Evolutionary conservation across 2,797 vertebrate species (phyloP).

Genomic region (Semaprochilodus insignis): DNA sequence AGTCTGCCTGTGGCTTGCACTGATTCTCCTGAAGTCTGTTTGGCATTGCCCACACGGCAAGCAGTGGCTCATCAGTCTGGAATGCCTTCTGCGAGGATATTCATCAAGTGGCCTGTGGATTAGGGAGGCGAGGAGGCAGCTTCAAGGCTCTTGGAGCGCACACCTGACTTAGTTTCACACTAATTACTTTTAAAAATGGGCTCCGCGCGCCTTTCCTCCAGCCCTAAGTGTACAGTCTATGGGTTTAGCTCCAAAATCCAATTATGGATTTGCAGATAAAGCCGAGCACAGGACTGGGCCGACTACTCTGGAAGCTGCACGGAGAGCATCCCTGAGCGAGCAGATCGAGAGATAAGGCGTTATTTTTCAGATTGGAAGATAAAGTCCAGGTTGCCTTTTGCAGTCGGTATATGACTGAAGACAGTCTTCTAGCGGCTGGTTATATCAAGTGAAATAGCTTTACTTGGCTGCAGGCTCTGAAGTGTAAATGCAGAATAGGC

Average conservation of each 20-base stretch:
- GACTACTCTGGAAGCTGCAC: conserved; percentile 2
- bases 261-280: conserved; percentile 42
- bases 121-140: conserved; percentile 29
- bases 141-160: conserved; percentile 22
- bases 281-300: background rate
- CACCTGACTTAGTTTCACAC: conserved; percentile 37
- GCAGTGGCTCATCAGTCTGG: conserved; percentile 27
- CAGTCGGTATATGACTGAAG: background rate
- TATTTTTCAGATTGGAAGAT: background rate
- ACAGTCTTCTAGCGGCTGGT: background rate
- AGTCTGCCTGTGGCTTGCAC: background rate
- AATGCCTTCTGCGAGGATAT: conserved; percentile 16
- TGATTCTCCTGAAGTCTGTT: conserved; percentile 17
- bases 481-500: background rate
- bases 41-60: conserved; percentile 14
- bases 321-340: conserved; percentile 20
- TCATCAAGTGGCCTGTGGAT: conserved; percentile 34
- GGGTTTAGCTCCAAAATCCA: conserved; percentile 34
- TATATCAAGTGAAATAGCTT: background rate
- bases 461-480: background rate
- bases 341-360: conserved; percentile 6
- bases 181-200: conserved; percentile 43
- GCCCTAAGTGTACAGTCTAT: conserved; percentile 2
- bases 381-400: background rate
- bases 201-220: conserved; percentile 15